These are phyloP conservation scores for Sipha maydis DNA, from an alignment of 2,888 invertebrate species.

Conservation along the genomic window DNA sequence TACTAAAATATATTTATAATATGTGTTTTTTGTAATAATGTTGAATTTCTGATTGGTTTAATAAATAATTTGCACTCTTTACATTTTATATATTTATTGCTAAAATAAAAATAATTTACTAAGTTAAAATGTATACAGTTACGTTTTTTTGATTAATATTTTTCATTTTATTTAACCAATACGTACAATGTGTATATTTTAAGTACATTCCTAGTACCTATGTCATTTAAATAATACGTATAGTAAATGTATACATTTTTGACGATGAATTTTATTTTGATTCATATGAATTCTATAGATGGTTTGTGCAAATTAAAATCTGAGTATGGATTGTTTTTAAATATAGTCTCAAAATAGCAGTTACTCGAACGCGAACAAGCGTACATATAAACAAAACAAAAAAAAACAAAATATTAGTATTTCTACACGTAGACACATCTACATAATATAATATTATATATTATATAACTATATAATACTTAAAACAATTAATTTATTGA, in stretches of 20 bases:
- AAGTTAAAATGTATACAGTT: background rate
- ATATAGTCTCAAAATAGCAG: slow-evolving; percentile 21
- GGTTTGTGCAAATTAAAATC: slow-evolving; percentile 20
- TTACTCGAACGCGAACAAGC: background rate
- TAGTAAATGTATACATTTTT: background rate
- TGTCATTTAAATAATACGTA: background rate
- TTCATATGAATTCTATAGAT: slow-evolving; percentile 23
- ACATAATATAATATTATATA: too few relatives aligned
- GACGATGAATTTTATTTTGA: slow-evolving; percentile 35
- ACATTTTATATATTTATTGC: background rate
- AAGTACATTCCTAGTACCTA: background rate
- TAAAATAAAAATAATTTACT: background rate
- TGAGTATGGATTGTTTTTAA: slow-evolving; percentile 42
- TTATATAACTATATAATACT: too few relatives aligned
- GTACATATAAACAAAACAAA: background rate
- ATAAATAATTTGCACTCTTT: background rate
- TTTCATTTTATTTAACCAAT: background rate
- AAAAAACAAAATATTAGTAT: background rate
- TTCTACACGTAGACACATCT: background rate
- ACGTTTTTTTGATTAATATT: background rate
- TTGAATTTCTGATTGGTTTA: background rate
- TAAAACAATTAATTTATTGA: too few relatives aligned
- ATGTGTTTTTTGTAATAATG: background rate
- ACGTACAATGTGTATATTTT: background rate
- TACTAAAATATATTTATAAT: background rate